A percentile compares a stretch with the other conserved stretches of the same genome.
Evolutionary conservation across 2,888 invertebrate species (phyloP).

Genomic region (Scrobipalpa atriplicella): DNA sequence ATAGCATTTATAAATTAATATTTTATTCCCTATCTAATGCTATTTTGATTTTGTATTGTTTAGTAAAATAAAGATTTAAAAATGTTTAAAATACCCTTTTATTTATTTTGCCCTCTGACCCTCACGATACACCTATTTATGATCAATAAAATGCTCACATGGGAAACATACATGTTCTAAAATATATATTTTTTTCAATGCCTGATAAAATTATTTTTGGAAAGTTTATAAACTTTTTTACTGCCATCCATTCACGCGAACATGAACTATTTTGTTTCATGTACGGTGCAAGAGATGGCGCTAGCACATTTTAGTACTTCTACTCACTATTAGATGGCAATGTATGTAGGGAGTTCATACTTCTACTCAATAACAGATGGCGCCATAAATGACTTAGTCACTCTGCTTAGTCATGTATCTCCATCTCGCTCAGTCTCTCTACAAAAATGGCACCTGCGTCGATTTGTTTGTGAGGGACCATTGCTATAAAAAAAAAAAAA

Average conservation of each 20-base stretch:
- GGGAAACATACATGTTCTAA: too few species aligned
- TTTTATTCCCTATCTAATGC: too few species aligned
- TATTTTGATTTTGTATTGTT: too few species aligned
- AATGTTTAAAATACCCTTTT: too few species aligned
- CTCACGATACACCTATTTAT: too few species aligned
- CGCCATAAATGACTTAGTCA: background rate
- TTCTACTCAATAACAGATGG: background rate
- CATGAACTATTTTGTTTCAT: background rate
- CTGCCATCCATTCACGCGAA: background rate
- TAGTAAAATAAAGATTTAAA: too few species aligned
- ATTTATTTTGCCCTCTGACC: too few species aligned
- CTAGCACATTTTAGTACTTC: background rate
- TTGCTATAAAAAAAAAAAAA: too few species aligned
- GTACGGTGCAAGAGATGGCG: background rate
- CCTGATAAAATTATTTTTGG: too few species aligned
- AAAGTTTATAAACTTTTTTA: background rate
- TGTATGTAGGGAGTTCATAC: background rate
- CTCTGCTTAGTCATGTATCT: background rate
- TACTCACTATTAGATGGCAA: background rate
- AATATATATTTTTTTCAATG: too few species aligned
- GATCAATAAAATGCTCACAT: too few species aligned
- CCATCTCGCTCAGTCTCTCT: conserved; percentile 38
- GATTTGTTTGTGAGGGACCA: conserved; percentile 79
- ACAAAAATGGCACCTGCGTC: conserved; percentile 61
- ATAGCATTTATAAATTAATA: too few species aligned